Percentiles rank a stretch among this genome's conserved stretches.
Evolutionary conservation across 1,140 invertebrate genomes (phyloP).

Genomic region (Eriocheir sinensis): DNA sequence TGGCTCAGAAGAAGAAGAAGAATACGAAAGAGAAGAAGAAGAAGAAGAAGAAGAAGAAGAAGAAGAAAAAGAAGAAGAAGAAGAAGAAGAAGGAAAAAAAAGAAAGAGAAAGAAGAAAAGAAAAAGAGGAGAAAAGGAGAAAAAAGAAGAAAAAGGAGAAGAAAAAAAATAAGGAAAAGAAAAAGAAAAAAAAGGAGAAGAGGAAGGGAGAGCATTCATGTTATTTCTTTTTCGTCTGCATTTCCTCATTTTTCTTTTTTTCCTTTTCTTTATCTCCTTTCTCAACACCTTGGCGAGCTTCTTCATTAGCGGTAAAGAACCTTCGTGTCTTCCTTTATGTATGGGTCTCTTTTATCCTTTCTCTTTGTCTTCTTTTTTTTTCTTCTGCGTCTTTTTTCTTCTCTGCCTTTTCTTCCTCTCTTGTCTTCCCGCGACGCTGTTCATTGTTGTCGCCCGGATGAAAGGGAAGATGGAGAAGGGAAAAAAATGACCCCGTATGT

Average conservation of each 20-base stretch:
- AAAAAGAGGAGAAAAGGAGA: no score
- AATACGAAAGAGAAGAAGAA: background rate
- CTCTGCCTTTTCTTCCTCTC: no score
- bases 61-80: no score
- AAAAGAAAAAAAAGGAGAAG: no score
- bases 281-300: background rate
- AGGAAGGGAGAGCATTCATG: no score
- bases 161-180: background rate
- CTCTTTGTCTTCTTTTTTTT: background rate
- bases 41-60: no score
- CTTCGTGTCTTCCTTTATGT: background rate
- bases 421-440: background rate
- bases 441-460: no score
- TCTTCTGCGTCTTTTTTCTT: no score
- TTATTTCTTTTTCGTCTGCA: background rate
- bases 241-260: background rate
- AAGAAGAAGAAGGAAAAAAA: no score
- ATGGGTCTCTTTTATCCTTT: background rate
- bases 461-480: no score
- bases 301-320: constrained; percentile 1
- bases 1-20: background rate
- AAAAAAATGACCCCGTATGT: no score
- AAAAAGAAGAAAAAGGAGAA: background rate
- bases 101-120: no score
- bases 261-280: background rate